A percentile compares a stretch with the other conserved stretches of the same genome.
These are phyloP conservation scores for Notolabrus celidotus DNA, from an alignment of 2,797 vertebrate species.

Conservation along the genomic window DNA sequence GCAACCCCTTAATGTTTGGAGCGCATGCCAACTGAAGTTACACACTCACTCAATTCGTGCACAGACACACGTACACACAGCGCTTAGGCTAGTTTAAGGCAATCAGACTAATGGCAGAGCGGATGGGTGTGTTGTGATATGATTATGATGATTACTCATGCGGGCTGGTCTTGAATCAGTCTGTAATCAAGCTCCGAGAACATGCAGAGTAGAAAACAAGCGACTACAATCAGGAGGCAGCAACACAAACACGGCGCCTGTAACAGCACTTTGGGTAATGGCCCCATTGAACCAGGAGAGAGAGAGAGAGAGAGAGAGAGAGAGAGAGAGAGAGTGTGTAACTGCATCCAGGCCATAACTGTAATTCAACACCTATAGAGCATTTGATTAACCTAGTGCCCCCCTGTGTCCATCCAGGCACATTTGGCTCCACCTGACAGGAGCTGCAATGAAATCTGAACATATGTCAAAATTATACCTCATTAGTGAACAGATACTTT, in stretches of 20 bases:
- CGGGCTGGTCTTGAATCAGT: slow-evolving; percentile 57
- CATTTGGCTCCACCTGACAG: not conserved
- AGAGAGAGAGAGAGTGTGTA: too few relatives aligned
- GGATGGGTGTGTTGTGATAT: slow-evolving; percentile 69
- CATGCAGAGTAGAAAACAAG: slow-evolving; percentile 40
- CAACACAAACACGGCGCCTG: slow-evolving; percentile 40
- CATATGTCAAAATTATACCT: not conserved
- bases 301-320: not conserved
- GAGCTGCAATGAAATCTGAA: not conserved
- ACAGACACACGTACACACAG: not conserved
- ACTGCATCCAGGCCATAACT: too few relatives aligned
- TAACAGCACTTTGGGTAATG: slow-evolving; percentile 32
- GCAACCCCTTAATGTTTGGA: not conserved
- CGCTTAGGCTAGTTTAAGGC: slow-evolving; percentile 36
- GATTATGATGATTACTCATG: slow-evolving; percentile 67
- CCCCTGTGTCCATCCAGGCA: not conserved
- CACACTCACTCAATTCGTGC: not conserved
- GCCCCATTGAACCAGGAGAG: slow-evolving; percentile 10
- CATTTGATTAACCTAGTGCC: slow-evolving; percentile 2
- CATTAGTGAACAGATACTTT: not conserved
- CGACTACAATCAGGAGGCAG: slow-evolving; percentile 50
- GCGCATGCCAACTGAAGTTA: not conserved
- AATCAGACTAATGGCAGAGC: slow-evolving; percentile 69
- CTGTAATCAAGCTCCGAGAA: slow-evolving; percentile 69
- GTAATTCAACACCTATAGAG: not conserved